Conservation (phyloP, 2,797 vertebrate genomes). For the Gymnothorax reevesii region DNA sequence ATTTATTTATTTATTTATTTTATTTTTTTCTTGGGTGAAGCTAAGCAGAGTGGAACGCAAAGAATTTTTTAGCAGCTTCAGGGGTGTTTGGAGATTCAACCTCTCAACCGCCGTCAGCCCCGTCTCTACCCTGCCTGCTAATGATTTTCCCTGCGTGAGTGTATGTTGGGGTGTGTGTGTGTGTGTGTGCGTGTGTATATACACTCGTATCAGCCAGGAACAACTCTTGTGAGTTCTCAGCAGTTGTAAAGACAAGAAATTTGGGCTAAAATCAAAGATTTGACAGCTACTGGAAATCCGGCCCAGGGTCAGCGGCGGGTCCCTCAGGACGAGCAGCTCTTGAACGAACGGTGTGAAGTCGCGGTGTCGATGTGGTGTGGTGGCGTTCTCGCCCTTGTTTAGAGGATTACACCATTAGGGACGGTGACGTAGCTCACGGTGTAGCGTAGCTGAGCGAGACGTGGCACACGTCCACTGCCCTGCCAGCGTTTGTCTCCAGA, state of each 20-base stretch:
- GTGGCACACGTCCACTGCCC: background rate
- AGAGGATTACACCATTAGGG: background rate
- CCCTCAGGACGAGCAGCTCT: background rate
- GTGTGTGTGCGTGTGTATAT: background rate
- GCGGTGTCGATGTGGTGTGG: background rate
- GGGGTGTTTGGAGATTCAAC: constrained; percentile 10
- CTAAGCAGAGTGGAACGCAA: constrained; percentile 25
- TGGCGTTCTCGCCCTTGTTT: background rate
- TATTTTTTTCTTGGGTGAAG: constrained; percentile 6
- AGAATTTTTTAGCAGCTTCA: constrained; percentile 28
- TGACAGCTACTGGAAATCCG: background rate
- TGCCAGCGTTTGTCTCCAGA: background rate
- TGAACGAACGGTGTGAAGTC: background rate
- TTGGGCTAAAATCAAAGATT: background rate
- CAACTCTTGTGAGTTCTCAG: background rate
- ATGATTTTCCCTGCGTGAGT: background rate
- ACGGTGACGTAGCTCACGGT: background rate
- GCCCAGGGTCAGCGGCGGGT: background rate
- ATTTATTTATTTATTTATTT: constrained; percentile 11
- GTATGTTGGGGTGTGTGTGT: background rate
- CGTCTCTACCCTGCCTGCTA: background rate
- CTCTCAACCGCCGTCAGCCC: constrained; percentile 4
- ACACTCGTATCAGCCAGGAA: background rate
- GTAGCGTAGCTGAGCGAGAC: background rate
- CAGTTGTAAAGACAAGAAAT: too few relatives aligned